These are phyloP conservation scores for Lateolabrax maculatus DNA, from an alignment of 2,797 vertebrate genomes.

Conservation along the genomic window DNA sequence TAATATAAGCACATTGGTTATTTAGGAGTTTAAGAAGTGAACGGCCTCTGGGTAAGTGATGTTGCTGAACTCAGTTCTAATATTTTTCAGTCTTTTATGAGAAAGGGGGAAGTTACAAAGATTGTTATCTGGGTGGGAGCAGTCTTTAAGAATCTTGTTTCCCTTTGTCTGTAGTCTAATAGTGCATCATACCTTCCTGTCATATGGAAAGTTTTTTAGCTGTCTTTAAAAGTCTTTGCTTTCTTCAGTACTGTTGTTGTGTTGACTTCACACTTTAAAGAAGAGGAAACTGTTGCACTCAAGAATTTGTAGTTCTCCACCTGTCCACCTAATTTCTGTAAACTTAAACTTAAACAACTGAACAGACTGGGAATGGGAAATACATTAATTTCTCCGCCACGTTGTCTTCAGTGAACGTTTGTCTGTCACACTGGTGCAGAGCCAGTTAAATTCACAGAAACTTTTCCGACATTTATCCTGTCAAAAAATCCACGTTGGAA, in stretches of 20 bases:
- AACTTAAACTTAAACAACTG: not conserved
- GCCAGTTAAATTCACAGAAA: slow-evolving; percentile 4
- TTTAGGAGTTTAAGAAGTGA: not conserved
- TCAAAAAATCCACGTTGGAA: not conserved
- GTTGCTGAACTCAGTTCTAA: not conserved
- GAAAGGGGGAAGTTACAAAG: not conserved
- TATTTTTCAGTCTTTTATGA: not conserved
- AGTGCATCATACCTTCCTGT: not conserved
- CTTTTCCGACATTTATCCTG: not conserved
- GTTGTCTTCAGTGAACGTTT: not conserved
- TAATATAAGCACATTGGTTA: not conserved
- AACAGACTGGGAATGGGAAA: not conserved
- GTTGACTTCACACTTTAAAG: not conserved
- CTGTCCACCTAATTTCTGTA: not conserved
- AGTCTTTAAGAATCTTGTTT: not conserved
- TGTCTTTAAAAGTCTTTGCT: not conserved
- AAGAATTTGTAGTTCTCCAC: not conserved
- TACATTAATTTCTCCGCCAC: not conserved
- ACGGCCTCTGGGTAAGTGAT: not conserved
- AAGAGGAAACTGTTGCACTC: not conserved
- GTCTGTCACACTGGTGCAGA: not conserved
- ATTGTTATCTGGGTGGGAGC: not conserved
- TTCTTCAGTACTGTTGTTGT: not conserved
- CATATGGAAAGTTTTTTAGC: not conserved
- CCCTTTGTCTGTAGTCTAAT: not conserved